A percentile compares a stretch with the other conserved stretches of the same genome.
Evolutionary conservation across 2,797 vertebrate species (phyloP).

Genomic region (Molossus alvarezi): DNA sequence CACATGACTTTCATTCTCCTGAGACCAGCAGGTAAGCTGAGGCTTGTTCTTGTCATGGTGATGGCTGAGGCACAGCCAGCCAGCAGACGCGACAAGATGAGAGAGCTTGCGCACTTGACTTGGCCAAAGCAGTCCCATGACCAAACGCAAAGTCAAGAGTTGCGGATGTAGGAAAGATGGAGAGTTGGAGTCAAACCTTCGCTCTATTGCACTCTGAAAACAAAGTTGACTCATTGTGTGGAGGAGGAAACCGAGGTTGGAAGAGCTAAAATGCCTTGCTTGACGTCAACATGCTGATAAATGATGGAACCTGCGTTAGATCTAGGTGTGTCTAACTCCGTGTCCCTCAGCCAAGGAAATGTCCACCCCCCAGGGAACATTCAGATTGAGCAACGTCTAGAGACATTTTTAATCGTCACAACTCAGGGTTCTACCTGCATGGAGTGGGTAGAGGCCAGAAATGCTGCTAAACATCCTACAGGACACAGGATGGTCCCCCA

Average conservation of each 20-base stretch:
- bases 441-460: not conserved
- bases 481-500: rapidly evolving
- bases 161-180: not conserved
- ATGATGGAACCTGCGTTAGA: not conserved
- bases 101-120: not conserved
- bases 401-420: not conserved
- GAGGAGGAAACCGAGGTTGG: not conserved
- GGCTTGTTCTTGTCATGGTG: not conserved
- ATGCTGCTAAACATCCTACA: rapidly evolving
- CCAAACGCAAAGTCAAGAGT: not conserved
- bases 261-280: not conserved
- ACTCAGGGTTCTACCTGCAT: not conserved
- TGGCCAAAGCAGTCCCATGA: not conserved
- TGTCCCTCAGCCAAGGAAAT: not conserved
- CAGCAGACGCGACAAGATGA: not conserved
- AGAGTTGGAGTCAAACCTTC: not conserved
- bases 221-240: not conserved
- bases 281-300: not conserved
- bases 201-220: not conserved
- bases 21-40: not conserved
- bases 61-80: not conserved
- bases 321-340: not conserved
- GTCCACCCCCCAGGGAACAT: rapidly evolving
- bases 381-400: not conserved
- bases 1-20: not conserved